Conservation (phyloP, 2,888 invertebrate genomes). For the Galeruca laticollis region DNA sequence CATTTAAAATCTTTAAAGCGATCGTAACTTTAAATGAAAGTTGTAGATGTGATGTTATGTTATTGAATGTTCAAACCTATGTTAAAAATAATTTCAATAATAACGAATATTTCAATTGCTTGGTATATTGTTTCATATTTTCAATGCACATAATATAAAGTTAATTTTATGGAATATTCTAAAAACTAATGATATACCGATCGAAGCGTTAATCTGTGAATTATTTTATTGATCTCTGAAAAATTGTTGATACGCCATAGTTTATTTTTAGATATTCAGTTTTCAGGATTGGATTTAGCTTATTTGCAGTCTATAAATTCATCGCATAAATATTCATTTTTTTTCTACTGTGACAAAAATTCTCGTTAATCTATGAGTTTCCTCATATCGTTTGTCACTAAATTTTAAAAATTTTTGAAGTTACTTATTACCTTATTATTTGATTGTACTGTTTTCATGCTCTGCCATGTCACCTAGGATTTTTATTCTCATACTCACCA, state of each 20-base stretch:
- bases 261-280: conserved; percentile 6
- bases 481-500: no score
- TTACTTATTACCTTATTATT: no score
- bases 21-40: no score
- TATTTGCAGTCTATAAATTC: not conserved
- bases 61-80: no score
- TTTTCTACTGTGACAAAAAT: not conserved
- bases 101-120: no score
- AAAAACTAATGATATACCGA: conserved; percentile 18
- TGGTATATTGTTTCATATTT: conserved; percentile 1
- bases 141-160: not conserved
- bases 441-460: no score
- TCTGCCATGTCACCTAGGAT: no score
- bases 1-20: no score
- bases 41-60: no score
- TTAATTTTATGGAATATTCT: not conserved
- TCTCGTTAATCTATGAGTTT: conserved; percentile 2
- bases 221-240: conserved; percentile 22
- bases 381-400: not conserved
- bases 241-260: conserved; percentile 7
- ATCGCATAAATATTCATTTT: not conserved
- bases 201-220: conserved; percentile 19
- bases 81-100: no score
- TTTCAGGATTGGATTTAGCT: not conserved
- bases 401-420: no score